Percentiles rank a stretch among this genome's conserved stretches.
These are phyloP conservation scores for Anthopleura sola DNA, from an alignment of 64 coral and sea anemone genomes.

Conservation along the genomic window DNA sequence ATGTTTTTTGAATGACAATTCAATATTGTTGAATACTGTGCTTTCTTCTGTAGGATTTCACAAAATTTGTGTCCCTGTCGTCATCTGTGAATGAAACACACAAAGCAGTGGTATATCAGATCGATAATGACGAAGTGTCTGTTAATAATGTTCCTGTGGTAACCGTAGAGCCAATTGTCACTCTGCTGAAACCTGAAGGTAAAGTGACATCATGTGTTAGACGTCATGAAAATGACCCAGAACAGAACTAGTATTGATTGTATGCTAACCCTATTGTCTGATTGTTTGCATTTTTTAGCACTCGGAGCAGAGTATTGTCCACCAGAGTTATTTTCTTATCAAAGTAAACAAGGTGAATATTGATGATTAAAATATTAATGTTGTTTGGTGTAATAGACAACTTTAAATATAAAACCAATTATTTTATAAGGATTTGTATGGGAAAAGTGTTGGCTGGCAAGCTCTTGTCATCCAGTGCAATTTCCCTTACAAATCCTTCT, in stretches of 20 bases:
- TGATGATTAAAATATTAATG: no score
- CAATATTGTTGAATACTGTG: background rate
- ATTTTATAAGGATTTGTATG: no score
- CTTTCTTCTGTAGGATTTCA: slow-evolving; percentile 60
- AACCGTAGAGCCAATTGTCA: slow-evolving; percentile 58
- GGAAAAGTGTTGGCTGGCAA: no score
- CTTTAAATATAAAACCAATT: no score
- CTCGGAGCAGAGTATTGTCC: slow-evolving; percentile 47
- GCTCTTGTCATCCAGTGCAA: no score
- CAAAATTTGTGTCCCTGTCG: slow-evolving; percentile 78
- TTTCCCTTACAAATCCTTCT: no score
- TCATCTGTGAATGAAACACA: slow-evolving; percentile 86
- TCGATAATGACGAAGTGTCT: slow-evolving; percentile 54
- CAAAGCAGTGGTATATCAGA: slow-evolving; percentile 81
- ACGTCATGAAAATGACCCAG: no score
- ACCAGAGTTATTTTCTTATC: slow-evolving; percentile 72
- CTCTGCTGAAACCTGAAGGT: slow-evolving; percentile 65
- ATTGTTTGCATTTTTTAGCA: slow-evolving; percentile 29
- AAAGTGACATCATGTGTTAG: no score
- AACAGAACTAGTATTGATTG: no score
- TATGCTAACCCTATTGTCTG: background rate
- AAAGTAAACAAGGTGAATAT: slow-evolving; percentile 87
- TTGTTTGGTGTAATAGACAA: no score
- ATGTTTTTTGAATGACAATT: background rate
- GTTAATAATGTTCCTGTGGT: slow-evolving; percentile 70